A percentile compares a stretch with the other conserved stretches of the same genome.
Conservation (phyloP, 2,113 vertebrate species). For the Nicator chloris region DNA sequence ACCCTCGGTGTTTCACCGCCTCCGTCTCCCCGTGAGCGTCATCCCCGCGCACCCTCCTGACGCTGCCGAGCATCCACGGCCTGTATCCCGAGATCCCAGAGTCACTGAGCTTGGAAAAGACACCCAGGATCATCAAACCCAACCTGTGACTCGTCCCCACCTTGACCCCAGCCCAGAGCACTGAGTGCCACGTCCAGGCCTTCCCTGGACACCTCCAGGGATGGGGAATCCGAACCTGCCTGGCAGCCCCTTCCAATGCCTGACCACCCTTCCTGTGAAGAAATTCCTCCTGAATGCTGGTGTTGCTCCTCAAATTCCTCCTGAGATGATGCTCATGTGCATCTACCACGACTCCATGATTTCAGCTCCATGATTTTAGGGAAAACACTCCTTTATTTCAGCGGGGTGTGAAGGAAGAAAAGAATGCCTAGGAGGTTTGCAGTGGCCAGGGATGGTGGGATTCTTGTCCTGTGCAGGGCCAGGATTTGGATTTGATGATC, state of each 20-base stretch:
- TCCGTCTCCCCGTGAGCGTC: fast-evolving
- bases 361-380: background rate
- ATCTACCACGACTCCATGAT: background rate
- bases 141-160: background rate
- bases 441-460: background rate
- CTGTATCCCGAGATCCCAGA: fast-evolving
- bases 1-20: fast-evolving
- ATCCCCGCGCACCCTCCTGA: background rate
- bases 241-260: background rate
- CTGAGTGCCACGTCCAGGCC: fast-evolving
- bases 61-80: background rate
- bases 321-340: background rate
- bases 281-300: background rate
- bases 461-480: background rate
- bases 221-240: background rate
- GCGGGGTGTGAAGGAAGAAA: background rate
- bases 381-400: background rate
- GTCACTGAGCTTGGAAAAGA: fast-evolving
- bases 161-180: background rate
- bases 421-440: background rate
- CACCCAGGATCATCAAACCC: background rate
- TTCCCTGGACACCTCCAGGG: background rate
- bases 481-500: background rate
- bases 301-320: background rate
- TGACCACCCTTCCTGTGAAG: background rate